These are phyloP conservation scores for Halcyon badia DNA, from an alignment of 2,797 vertebrate species.

Conservation along the genomic window DNA sequence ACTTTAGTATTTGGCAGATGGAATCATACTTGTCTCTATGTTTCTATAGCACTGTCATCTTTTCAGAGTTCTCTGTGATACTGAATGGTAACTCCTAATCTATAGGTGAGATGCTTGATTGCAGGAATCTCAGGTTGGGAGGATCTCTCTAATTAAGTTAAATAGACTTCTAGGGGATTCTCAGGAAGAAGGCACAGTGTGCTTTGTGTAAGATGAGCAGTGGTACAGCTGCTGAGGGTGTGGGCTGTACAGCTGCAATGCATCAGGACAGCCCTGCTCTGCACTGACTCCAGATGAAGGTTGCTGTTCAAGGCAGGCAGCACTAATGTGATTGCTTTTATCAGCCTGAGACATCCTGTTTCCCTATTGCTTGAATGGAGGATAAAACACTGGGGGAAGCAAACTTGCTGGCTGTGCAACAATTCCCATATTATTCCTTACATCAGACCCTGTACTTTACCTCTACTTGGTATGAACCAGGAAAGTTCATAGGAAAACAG, in stretches of 20 bases:
- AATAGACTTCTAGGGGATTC: neutral
- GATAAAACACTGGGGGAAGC: neutral
- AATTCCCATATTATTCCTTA: neutral
- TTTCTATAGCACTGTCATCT: neutral
- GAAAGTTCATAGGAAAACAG: neutral
- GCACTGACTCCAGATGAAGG: neutral
- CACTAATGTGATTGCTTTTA: neutral
- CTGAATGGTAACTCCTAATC: neutral
- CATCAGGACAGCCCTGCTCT: neutral
- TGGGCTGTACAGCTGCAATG: rapidly evolving
- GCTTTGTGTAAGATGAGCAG: neutral
- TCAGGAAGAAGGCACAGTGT: rapidly evolving
- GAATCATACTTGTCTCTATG: rapidly evolving
- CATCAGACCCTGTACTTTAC: neutral
- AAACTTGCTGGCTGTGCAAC: neutral
- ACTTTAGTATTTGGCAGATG: neutral
- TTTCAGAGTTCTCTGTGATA: neutral
- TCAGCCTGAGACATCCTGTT: rapidly evolving
- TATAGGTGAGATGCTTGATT: neutral
- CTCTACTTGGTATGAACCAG: neutral
- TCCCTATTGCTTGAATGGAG: neutral
- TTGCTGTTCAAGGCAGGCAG: neutral
- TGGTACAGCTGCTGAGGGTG: neutral
- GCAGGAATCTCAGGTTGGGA: neutral
- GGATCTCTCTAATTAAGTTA: neutral